phyloP scores from a whole-genome alignment of 53 echinoderm and acorn worm genomes.

The Hippasteria phrygiana region DNA sequence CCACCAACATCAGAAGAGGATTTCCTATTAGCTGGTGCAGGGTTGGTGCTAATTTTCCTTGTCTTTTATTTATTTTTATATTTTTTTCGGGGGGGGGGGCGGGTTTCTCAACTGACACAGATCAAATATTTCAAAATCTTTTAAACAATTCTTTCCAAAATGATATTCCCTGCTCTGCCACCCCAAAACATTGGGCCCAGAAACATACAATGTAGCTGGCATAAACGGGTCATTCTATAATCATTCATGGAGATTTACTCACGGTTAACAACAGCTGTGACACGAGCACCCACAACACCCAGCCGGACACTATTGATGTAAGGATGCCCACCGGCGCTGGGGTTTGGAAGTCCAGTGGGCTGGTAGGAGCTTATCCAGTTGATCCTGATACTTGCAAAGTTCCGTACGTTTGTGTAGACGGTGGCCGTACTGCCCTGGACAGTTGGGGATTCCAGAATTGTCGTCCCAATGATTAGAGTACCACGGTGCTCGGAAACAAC shows the following conservation, averaged over 20 bases:
- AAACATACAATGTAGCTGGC: not conserved
- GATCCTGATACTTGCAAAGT: slow-evolving; percentile 2
- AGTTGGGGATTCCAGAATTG: slow-evolving; percentile 27
- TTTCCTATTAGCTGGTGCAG: too few species aligned
- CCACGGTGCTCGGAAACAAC: not conserved
- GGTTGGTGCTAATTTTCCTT: too few species aligned
- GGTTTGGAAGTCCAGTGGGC: not conserved
- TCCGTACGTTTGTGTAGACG: slow-evolving; percentile 11
- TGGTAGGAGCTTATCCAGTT: slow-evolving; percentile 28
- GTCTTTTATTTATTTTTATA: too few species aligned
- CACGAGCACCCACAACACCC: slow-evolving; percentile 14
- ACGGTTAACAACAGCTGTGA: not conserved
- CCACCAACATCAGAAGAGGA: too few species aligned
- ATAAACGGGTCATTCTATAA: not conserved
- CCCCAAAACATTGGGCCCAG: not conserved
- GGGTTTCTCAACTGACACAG: too few species aligned
- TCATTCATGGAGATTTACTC: not conserved
- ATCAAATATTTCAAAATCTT: too few species aligned
- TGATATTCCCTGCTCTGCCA: not conserved
- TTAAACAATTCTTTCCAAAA: too few species aligned
- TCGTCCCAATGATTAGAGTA: slow-evolving; percentile 1
- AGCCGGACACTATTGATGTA: not conserved
- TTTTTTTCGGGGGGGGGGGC: too few species aligned
- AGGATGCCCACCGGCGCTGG: not conserved
- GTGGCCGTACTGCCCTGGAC: slow-evolving; percentile 20